Evolutionary conservation across 2,888 invertebrate species (phyloP).

Genomic region (Tillus elongatus): DNA sequence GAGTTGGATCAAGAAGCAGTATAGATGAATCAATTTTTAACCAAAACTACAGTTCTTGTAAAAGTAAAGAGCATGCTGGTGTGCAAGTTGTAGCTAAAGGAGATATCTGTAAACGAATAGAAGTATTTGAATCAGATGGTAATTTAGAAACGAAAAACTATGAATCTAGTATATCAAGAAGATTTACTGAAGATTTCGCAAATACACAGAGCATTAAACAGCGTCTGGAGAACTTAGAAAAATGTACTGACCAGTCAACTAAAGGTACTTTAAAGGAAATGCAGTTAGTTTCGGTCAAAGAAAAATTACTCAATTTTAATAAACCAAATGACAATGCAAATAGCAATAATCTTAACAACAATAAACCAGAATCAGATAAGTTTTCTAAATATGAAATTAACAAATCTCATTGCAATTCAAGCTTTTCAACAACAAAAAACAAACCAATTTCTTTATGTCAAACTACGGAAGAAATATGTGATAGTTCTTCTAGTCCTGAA

Average conservation of each 20-base stretch:
- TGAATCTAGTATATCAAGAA: constrained; percentile 40
- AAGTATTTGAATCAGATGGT: constrained; percentile 68
- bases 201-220: constrained; percentile 64
- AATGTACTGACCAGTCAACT: constrained; percentile 49
- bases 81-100: constrained; percentile 58
- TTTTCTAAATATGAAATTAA: constrained; percentile 27
- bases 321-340: constrained; percentile 21
- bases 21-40: constrained; percentile 34
- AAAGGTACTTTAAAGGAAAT: constrained; percentile 27
- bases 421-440: constrained; percentile 16
- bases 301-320: constrained; percentile 27
- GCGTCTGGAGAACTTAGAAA: constrained; percentile 59
- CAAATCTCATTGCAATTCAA: not conserved
- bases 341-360: constrained; percentile 19
- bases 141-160: constrained; percentile 42
- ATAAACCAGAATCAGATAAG: constrained; percentile 24
- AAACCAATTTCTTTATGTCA: too few relatives aligned
- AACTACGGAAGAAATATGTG: constrained; percentile 25
- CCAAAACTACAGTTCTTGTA: constrained; percentile 25
- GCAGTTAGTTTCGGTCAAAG: constrained; percentile 25
- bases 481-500: constrained; percentile 48
- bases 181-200: constrained; percentile 54
- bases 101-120: constrained; percentile 70
- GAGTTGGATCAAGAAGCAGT: constrained; percentile 49
- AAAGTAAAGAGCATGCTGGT: constrained; percentile 34